Percentiles rank a stretch among this genome's conserved stretches.
phyloP scores from a whole-genome alignment of 1,140 invertebrate genomes.

The Aphelinus certus region DNA sequence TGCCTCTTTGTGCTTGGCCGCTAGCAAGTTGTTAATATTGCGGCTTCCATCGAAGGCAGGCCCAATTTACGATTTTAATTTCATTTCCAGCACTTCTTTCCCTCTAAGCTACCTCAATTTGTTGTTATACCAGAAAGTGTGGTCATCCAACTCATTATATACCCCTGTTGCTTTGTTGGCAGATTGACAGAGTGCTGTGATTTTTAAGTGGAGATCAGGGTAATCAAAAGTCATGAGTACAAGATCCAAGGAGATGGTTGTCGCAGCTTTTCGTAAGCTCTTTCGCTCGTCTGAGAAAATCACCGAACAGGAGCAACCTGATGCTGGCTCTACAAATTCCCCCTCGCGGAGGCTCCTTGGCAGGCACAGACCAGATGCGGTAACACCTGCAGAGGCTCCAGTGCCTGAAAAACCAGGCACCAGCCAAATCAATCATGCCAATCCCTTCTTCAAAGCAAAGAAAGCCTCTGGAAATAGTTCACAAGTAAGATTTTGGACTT shows the following conservation, averaged over 20 bases:
- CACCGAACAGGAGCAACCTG: slow-evolving; percentile 68
- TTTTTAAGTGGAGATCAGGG: not conserved
- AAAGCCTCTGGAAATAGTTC: slow-evolving; percentile 47
- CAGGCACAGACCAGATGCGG: slow-evolving; percentile 68
- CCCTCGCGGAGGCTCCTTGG: slow-evolving; percentile 71
- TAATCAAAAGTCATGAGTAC: slow-evolving; percentile 71
- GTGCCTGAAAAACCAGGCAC: slow-evolving; percentile 67
- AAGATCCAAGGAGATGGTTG: slow-evolving; percentile 77
- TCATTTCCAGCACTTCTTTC: not conserved
- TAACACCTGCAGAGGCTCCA: slow-evolving; percentile 72
- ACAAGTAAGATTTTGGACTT: slow-evolving; percentile 33
- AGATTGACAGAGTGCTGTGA: slow-evolving; percentile 21
- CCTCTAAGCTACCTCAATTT: no score
- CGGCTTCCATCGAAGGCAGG: slow-evolving; percentile 2
- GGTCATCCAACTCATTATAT: no score
- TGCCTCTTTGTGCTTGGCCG: slow-evolving; percentile 2
- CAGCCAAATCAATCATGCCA: slow-evolving; percentile 50
- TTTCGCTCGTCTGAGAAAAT: slow-evolving; percentile 76
- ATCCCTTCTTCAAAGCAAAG: slow-evolving; percentile 59
- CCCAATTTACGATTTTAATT: slow-evolving; percentile 17
- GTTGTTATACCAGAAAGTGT: no score
- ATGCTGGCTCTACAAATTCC: slow-evolving; percentile 61
- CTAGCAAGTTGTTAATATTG: slow-evolving; percentile 10
- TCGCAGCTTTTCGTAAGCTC: slow-evolving; percentile 79
- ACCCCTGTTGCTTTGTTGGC: slow-evolving; percentile 5